These are phyloP conservation scores for Salvelinus sp. DNA, from an alignment of 2,113 vertebrate genomes.

Conservation along the genomic window DNA sequence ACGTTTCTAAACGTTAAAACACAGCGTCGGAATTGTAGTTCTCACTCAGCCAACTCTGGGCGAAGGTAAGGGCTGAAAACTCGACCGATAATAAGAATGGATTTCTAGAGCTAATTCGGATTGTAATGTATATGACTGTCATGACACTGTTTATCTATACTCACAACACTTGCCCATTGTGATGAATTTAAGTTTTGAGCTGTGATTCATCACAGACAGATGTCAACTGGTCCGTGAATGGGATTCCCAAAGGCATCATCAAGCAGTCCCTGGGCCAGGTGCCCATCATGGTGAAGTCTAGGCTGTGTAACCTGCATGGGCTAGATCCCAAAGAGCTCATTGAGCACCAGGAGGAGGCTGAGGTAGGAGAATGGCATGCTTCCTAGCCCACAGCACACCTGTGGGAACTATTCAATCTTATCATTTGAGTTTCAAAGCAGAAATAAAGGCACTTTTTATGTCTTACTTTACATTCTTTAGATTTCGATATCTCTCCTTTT, in stretches of 20 bases:
- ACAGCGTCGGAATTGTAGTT: no score
- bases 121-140: background rate
- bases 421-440: background rate
- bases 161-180: background rate
- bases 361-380: slow-evolving; percentile 74
- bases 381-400: background rate
- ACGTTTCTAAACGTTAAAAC: no score
- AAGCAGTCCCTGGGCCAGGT: slow-evolving; percentile 86
- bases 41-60: no score
- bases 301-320: slow-evolving; percentile 83
- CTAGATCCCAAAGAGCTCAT: slow-evolving; percentile 85
- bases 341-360: slow-evolving; percentile 88
- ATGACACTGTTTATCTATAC: background rate
- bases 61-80: no score
- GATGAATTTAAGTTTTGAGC: background rate
- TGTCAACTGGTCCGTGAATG: slow-evolving; percentile 90
- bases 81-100: no score
- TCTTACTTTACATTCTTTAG: background rate
- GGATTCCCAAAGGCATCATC: slow-evolving; percentile 81
- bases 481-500: background rate
- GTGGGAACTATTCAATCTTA: background rate
- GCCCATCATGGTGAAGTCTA: slow-evolving; percentile 96
- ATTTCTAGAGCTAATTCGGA: no score
- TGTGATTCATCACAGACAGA: slow-evolving; percentile 77
- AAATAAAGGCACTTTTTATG: background rate